These are phyloP conservation scores for Sturnira hondurensis DNA, from an alignment of 2,113 vertebrate species.

Conservation along the genomic window DNA sequence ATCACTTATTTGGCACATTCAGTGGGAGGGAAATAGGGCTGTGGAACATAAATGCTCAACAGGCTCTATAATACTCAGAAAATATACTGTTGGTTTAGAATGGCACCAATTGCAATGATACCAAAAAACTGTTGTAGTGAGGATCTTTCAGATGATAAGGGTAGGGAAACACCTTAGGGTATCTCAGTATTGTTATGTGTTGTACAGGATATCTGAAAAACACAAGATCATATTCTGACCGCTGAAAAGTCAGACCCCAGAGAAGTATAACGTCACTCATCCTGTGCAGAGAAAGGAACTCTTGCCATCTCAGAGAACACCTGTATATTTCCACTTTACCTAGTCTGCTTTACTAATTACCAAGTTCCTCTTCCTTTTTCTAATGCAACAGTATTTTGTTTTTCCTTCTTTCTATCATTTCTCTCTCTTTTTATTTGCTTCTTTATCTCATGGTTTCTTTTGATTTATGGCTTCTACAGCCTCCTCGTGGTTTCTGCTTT, in stretches of 20 bases:
- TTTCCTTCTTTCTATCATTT: neutral
- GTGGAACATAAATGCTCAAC: neutral
- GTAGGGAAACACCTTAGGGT: neutral
- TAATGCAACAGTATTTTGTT: neutral
- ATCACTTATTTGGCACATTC: slow-evolving; percentile 30
- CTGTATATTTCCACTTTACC: neutral
- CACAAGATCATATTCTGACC: neutral
- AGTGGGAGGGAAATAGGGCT: neutral
- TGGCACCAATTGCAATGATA: neutral
- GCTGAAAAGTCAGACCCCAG: neutral
- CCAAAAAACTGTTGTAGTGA: neutral
- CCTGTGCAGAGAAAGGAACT: neutral
- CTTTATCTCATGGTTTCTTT: neutral
- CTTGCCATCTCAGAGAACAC: neutral
- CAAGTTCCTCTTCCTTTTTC: neutral
- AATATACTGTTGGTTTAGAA: neutral
- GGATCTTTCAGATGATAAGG: neutral
- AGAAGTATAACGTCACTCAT: neutral
- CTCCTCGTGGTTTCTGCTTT: neutral
- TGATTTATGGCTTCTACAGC: neutral
- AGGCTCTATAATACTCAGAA: neutral
- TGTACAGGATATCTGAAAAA: neutral
- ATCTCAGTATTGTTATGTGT: neutral
- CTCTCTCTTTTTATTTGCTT: neutral
- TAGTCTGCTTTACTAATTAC: neutral